Conservation (phyloP, 2,888 invertebrate species). For the Fragum whitleyi region DNA sequence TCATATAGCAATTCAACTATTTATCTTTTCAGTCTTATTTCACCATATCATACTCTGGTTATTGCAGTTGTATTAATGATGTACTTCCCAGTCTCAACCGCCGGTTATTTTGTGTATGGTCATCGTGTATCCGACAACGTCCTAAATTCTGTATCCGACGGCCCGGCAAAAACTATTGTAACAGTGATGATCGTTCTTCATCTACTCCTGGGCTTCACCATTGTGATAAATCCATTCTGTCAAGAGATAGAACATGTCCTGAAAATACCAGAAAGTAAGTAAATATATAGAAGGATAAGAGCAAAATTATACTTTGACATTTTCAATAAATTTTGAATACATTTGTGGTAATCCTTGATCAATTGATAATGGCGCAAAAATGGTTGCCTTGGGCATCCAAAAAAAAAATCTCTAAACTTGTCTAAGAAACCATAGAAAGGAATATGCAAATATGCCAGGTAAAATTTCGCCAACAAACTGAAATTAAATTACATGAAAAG, state of each 20-base stretch:
- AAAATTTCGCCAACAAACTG: too few relatives aligned
- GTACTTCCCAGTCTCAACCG: slow-evolving; percentile 90
- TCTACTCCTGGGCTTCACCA: slow-evolving; percentile 89
- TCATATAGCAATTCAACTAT: too few relatives aligned
- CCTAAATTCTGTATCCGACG: slow-evolving; percentile 88
- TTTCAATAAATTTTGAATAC: not conserved
- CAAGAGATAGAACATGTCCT: slow-evolving; percentile 93
- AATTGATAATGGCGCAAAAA: too few relatives aligned
- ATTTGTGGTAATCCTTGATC: too few relatives aligned
- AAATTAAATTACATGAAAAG: too few relatives aligned
- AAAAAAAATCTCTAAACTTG: too few relatives aligned
- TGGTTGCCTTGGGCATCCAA: too few relatives aligned
- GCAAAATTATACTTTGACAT: slow-evolving; percentile 2
- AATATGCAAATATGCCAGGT: too few relatives aligned
- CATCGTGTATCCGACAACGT: slow-evolving; percentile 91
- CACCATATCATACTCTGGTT: too few relatives aligned
- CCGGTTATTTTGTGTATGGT: slow-evolving; percentile 89
- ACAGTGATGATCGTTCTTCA: slow-evolving; percentile 89
- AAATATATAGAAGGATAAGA: too few relatives aligned
- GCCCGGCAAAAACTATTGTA: slow-evolving; percentile 87
- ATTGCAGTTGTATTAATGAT: slow-evolving; percentile 87
- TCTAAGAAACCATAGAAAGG: too few relatives aligned
- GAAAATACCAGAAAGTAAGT: slow-evolving; percentile 90
- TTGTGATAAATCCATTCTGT: slow-evolving; percentile 90
- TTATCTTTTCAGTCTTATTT: too few relatives aligned